Conservation (phyloP, 2,113 vertebrate species). For the Upupa epops region DNA sequence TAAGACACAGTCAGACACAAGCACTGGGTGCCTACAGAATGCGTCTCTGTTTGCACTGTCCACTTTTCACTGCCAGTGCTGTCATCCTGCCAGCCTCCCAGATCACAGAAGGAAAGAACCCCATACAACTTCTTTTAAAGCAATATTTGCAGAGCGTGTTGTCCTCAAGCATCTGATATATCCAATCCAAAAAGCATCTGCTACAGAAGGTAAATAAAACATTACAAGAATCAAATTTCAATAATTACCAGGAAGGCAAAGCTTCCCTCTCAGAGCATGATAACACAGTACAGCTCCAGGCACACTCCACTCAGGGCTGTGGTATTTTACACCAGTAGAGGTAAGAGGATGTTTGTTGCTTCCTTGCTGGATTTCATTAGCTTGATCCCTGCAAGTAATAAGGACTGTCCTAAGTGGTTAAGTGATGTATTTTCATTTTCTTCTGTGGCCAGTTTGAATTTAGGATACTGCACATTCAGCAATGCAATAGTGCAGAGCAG, state of each 20-base stretch:
- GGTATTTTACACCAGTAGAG: background rate
- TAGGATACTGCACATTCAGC: background rate
- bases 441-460: background rate
- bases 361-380: background rate
- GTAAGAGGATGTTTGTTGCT: background rate
- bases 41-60: background rate
- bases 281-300: background rate
- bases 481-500: background rate
- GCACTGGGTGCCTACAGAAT: background rate
- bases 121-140: background rate
- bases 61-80: background rate
- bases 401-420: background rate
- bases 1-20: too few species aligned
- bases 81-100: background rate
- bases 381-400: background rate
- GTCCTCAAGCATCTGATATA: background rate
- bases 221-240: background rate
- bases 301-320: too few species aligned
- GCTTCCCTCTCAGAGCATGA: background rate
- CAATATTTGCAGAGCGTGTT: rapidly evolving
- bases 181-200: background rate
- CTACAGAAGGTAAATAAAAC: background rate
- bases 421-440: background rate
- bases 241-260: background rate
- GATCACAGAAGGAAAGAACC: background rate